Evolutionary conservation across 2,113 vertebrate genomes (phyloP), one percentile per base, ranked within the genome.

Genomic region (Gadus chalcogrammus): DNA sequence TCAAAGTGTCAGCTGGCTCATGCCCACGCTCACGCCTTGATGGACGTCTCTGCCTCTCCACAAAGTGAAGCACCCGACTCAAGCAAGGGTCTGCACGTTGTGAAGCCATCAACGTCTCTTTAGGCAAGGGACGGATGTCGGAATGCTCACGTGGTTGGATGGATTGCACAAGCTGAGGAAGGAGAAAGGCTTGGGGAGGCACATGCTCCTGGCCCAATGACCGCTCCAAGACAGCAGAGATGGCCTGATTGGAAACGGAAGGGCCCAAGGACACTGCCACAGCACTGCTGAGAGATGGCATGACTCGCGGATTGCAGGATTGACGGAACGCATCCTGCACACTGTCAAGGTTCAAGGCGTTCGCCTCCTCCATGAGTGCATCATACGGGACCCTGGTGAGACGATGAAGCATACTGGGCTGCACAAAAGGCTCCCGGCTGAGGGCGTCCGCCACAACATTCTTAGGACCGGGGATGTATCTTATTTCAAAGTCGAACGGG

Each of bases 51-150:
- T 61, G 64, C 58, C 67, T 28, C 9, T 31, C 76, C 1, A 79
- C 55, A 79, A 73, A 79, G 24, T 27, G 64, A 2, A 24, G 66
- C 3, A 70, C 73, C 15, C 73, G 52, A 12, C 28, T 65, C 8
- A 81, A 48, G 0, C 15, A 35, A 13, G 7, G 5, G 31, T 74
- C 71, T 7, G 67, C 22, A 18, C 42, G 16, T 18, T 81, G 61
- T 31, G 28, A 55, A 0, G 56, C 62, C 22, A 65, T 62, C 18
- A 70, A 48, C 15, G 22, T 59, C 56, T 18, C 56, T 9, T 17
- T 16, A 24, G 2, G 22, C 22, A 24, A 24, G 2, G 22, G 22
- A 24, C 22, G 22, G 22, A 24, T 24, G 22, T 24, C 22, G 22
- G 22, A 24, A 24, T 1, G 22, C 22, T 24, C 2, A 2, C 22